Conservation (phyloP, 2,888 invertebrate genomes). For the Andrena trimmerana region DNA sequence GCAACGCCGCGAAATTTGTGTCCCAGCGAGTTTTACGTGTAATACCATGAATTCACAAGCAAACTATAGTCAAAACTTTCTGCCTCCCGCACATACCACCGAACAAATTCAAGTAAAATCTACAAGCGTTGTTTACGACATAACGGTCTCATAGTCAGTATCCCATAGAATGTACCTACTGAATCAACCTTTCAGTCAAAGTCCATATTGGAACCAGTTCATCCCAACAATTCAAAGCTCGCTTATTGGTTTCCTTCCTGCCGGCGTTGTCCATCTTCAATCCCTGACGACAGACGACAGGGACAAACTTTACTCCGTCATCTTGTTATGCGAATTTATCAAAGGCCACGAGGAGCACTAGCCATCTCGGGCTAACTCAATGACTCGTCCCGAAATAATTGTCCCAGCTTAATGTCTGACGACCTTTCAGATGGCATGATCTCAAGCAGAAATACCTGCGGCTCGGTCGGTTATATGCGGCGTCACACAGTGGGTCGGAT, state of each 20-base stretch:
- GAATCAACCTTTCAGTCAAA: background rate
- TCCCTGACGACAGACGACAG: slow-evolving; percentile 9
- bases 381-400: slow-evolving; percentile 49
- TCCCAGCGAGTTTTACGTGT: no score
- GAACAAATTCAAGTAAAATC: no score
- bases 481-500: no score
- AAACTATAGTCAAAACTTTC: no score
- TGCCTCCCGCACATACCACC: no score
- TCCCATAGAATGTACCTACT: no score
- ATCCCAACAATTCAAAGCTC: slow-evolving; percentile 40
- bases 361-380: slow-evolving; percentile 19
- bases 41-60: no score
- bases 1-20: no score
- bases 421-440: slow-evolving; percentile 44
- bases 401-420: slow-evolving; percentile 54
- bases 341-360: slow-evolving; percentile 30
- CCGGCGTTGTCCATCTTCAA: background rate
- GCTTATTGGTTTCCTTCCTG: slow-evolving; percentile 31
- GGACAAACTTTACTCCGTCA: slow-evolving; percentile 54
- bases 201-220: slow-evolving; percentile 19
- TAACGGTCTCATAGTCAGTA: no score
- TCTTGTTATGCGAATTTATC: slow-evolving; percentile 59
- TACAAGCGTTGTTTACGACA: no score
- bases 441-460: slow-evolving; percentile 50
- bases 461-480: slow-evolving; percentile 8